Evolutionary conservation across 2,888 invertebrate genomes (phyloP), one percentile per base, ranked within the genome.

Genomic region (Lepidochrysops patricia): DNA sequence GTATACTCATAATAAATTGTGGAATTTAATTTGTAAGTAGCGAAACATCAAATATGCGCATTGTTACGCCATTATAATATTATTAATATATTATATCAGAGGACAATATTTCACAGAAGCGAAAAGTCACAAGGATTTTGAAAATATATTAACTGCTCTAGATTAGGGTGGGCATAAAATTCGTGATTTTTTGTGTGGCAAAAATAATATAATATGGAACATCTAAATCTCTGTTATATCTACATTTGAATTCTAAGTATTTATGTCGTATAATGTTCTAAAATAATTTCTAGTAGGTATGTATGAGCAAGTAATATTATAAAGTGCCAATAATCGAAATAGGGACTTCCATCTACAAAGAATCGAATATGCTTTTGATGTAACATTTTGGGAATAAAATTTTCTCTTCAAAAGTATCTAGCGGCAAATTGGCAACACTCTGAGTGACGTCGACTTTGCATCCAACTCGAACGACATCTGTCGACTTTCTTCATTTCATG

Each of bases 381-480:
- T 43, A 15, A 5, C 37, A 37, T 7, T 37, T 43, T 23, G 12
- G 43, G 43, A 23, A 4, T 19, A 43, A 43, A 12, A 52, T 29
- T n/a, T 52, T 6, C 52, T 6, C 50, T 50, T 26, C 52, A 13
- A 52, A 27, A 52, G 27, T 27, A 29, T 52, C 52, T 52, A 26
- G 52, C 52, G 52, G 27, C 7, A 52, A 52, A 52, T 26, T 26
- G 26, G 26, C 27, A 50, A 15, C 6, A 50, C 26, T 43, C 19
- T 7, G 52, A 50, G 50, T 27, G 50, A 26, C 26, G 27, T 27
- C 13, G 7, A 15, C 52, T 27, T 27, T 52, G 52, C 52, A 26
- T 52, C 27, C 13, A 52, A 52, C 27, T 52, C 27, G 6, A 52
- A 27, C 13, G 52, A 52, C 52, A 52, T 52, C 52, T 52, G 52